Evolutionary conservation across 1,140 invertebrate species (phyloP).

Genomic region (Leptinotarsa defecta): DNA sequence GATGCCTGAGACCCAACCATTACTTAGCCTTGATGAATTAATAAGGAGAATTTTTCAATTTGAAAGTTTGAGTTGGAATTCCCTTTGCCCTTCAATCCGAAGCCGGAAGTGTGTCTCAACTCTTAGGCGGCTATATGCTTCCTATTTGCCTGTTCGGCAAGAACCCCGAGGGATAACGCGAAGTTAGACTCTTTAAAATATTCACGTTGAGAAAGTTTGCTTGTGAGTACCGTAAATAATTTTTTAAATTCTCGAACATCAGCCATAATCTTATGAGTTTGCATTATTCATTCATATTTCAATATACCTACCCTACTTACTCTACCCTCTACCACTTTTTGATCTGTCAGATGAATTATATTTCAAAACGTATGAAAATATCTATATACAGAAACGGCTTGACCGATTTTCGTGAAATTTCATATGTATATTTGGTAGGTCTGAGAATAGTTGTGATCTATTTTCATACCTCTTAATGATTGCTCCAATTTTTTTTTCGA

Average conservation of each 20-base stretch:
- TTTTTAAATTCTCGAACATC: not conserved
- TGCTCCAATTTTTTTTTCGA: no score
- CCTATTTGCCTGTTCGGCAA: slow-evolving; percentile 30
- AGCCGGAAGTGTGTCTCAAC: slow-evolving; percentile 17
- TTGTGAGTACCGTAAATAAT: slow-evolving; percentile 34
- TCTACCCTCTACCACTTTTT: no score
- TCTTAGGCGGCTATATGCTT: slow-evolving; percentile 24
- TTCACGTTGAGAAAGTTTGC: slow-evolving; percentile 40
- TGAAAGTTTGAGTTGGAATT: slow-evolving; percentile 3
- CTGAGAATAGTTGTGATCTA: no score
- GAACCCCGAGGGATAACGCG: slow-evolving; percentile 26
- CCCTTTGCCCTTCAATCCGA: slow-evolving; percentile 2
- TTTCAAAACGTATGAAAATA: no score
- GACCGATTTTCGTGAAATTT: no score
- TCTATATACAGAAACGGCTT: no score
- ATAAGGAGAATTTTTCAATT: slow-evolving; percentile 4
- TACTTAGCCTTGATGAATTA: slow-evolving; percentile 4
- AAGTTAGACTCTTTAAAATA: slow-evolving; percentile 37
- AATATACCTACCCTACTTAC: no score
- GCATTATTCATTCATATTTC: no score
- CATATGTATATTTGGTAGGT: no score
- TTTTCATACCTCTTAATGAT: no score
- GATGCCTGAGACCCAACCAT: not conserved
- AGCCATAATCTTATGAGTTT: no score
- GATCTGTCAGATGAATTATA: no score